Evolutionary conservation across 2,888 invertebrate species (phyloP).

Genomic region (Glyphotaelius pellucidus): DNA sequence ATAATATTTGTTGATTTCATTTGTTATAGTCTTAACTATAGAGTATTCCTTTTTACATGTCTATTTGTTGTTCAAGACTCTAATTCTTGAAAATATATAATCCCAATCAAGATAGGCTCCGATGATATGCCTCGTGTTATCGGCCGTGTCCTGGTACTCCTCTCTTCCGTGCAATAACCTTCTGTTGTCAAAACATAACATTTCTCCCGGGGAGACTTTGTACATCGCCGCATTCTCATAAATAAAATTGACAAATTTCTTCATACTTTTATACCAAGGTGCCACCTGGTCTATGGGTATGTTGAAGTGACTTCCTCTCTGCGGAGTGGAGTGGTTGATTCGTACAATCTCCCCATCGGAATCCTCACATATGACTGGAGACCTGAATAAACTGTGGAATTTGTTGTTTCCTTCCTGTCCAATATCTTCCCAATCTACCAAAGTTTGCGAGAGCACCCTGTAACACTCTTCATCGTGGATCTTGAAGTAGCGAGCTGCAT

Average conservation of each 20-base stretch:
- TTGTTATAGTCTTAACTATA: no score
- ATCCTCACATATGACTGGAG: constrained; percentile 81
- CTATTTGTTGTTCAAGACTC: constrained; percentile 68
- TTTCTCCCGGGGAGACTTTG: constrained; percentile 82
- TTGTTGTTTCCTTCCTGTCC: constrained; percentile 80
- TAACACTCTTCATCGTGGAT: constrained; percentile 77
- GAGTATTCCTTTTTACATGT: not conserved
- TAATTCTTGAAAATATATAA: constrained; percentile 82
- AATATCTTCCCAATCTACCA: constrained; percentile 86
- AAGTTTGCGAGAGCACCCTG: constrained; percentile 77
- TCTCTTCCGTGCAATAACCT: constrained; percentile 84
- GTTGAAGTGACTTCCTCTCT: constrained; percentile 83
- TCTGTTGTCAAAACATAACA: constrained; percentile 85
- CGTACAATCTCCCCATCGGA: constrained; percentile 77
- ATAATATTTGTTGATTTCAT: not conserved
- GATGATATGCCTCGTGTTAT: constrained; percentile 80
- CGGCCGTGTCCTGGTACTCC: constrained; percentile 79
- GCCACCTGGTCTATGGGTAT: constrained; percentile 79
- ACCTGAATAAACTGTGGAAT: constrained; percentile 80
- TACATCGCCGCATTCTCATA: constrained; percentile 80
- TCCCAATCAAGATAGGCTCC: constrained; percentile 90
- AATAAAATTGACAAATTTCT: constrained; percentile 80
- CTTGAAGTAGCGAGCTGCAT: constrained; percentile 80
- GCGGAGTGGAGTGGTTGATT: constrained; percentile 86
- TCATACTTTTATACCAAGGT: constrained; percentile 83